Percentiles rank a stretch among this genome's conserved stretches.
Evolutionary conservation across 2,113 vertebrate genomes (phyloP).

Genomic region (Barbus barbus): DNA sequence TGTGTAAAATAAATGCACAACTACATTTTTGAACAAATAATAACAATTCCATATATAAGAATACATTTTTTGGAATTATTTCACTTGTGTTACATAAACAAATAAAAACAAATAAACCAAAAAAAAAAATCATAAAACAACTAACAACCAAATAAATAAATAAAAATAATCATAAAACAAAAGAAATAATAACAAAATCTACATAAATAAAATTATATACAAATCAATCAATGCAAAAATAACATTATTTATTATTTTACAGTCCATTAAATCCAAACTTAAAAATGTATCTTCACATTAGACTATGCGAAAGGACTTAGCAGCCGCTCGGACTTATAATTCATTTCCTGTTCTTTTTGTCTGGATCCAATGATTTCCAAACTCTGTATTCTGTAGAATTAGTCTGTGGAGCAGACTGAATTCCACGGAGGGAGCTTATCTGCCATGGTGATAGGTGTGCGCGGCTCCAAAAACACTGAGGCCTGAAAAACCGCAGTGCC

Average conservation of each 20-base stretch:
- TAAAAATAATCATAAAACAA: no score
- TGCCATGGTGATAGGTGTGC: constrained; percentile 35
- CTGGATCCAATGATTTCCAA: constrained; percentile 46
- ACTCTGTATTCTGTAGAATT: constrained; percentile 39
- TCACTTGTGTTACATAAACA: no score
- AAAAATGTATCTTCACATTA: constrained; percentile 22
- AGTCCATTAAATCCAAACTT: not conserved
- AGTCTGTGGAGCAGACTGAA: constrained; percentile 25
- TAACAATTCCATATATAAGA: no score
- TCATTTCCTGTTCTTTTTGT: constrained; percentile 45
- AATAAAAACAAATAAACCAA: no score
- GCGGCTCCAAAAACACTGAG: constrained; percentile 13
- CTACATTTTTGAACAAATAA: no score
- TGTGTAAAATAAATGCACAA: not conserved
- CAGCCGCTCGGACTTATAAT: constrained; percentile 43
- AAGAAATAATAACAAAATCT: not conserved
- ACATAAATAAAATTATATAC: not conserved
- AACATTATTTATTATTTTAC: not conserved
- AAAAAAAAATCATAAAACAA: no score
- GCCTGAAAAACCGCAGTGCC: not conserved
- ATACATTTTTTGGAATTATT: no score
- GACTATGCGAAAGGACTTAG: constrained; percentile 44
- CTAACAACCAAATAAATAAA: not conserved
- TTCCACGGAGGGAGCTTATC: constrained; percentile 34
- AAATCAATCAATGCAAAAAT: not conserved